A percentile compares a stretch with the other conserved stretches of the same genome.
Conservation (phyloP, 2,113 vertebrate genomes). For the Oriolus oriolus region DNA sequence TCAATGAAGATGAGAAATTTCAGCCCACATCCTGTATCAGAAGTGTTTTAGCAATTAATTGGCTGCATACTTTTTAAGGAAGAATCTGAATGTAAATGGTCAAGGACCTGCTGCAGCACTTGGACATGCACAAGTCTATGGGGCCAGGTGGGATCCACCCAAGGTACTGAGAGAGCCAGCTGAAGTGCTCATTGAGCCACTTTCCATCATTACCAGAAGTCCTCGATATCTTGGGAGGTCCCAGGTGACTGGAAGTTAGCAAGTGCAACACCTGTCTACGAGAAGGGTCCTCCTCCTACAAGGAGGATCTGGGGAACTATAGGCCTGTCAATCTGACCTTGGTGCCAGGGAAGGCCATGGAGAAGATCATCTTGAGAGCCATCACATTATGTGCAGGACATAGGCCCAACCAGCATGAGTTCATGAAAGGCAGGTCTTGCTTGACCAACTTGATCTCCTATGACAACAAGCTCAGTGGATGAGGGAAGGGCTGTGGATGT, state of each 20-base stretch:
- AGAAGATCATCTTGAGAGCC: background rate
- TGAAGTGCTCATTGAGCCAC: background rate
- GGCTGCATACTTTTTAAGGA: background rate
- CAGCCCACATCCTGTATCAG: background rate
- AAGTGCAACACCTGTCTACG: background rate
- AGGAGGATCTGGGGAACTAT: background rate
- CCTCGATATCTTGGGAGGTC: background rate
- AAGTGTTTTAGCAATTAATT: background rate
- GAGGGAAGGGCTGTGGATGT: background rate
- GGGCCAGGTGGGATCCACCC: background rate
- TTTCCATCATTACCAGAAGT: background rate
- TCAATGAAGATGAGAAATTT: constrained; percentile 13
- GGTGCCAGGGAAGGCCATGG: background rate
- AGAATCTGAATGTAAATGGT: background rate
- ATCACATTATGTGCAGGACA: rapidly evolving
- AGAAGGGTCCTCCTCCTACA: background rate
- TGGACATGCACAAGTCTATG: background rate
- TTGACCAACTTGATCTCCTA: background rate
- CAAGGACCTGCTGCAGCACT: background rate
- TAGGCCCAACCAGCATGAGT: background rate
- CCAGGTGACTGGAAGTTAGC: background rate
- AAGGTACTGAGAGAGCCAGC: background rate
- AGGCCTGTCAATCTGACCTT: background rate
- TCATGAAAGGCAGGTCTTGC: background rate
- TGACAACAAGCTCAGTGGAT: background rate